These are phyloP conservation scores for Trachelus stipa DNA, from an alignment of 2,888 invertebrate species.

Conservation along the genomic window DNA sequence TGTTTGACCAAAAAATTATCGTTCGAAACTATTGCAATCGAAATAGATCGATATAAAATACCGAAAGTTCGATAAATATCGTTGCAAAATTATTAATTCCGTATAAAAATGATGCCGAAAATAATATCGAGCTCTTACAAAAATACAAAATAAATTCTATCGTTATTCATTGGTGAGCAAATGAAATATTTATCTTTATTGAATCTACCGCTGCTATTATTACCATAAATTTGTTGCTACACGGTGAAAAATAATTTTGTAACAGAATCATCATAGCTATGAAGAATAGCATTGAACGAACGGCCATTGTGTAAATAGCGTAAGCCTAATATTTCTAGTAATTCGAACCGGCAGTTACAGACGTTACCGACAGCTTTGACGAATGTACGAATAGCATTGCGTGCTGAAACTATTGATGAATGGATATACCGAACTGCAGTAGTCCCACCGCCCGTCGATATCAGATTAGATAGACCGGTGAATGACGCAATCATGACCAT, in stretches of 20 bases:
- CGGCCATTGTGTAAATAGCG: neutral
- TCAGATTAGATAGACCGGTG: neutral
- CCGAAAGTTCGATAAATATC: too few species aligned
- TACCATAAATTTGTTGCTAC: neutral
- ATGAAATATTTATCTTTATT: neutral
- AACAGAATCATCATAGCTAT: neutral
- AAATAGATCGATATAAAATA: too few species aligned
- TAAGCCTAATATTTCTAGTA: neutral
- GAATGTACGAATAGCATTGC: slow-evolving; percentile 30
- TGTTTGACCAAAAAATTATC: neutral
- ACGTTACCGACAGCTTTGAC: slow-evolving; percentile 27
- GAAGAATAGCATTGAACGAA: neutral
- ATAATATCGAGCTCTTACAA: neutral
- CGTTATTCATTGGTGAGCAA: neutral
- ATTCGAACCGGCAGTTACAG: neutral
- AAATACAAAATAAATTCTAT: neutral
- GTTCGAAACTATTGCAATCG: too few species aligned
- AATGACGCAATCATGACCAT: neutral
- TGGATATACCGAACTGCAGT: slow-evolving; percentile 23
- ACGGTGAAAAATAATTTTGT: neutral
- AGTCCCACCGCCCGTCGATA: neutral
- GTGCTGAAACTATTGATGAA: slow-evolving; percentile 35
- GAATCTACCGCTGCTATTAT: neutral
- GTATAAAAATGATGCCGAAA: neutral
- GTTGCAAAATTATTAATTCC: neutral